Percentiles rank a stretch among this genome's conserved stretches.
phyloP scores from a whole-genome alignment of 1,140 invertebrate genomes.

The Agrypnia vestita region DNA sequence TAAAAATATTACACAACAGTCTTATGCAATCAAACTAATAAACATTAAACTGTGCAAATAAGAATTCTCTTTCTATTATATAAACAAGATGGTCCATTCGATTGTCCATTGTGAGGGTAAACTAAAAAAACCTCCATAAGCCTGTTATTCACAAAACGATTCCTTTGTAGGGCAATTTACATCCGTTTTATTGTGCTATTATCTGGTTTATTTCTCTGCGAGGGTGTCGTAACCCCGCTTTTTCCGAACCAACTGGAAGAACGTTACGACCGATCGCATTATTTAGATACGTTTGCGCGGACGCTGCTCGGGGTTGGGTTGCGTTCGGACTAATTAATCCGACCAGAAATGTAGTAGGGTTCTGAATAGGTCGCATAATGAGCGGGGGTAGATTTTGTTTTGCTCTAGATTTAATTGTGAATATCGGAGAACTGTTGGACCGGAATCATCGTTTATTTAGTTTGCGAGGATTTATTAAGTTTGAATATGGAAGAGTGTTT shows the following conservation, averaged over 20 bases:
- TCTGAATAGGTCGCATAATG: not conserved
- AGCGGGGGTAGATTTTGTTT: not conserved
- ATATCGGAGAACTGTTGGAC: not conserved
- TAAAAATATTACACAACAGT: no score
- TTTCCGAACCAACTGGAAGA: not conserved
- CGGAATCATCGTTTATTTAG: not conserved
- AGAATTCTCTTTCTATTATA: not conserved
- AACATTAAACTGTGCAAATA: no score
- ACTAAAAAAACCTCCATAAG: conserved; percentile 30
- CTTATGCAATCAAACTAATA: no score
- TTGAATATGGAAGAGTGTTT: not conserved
- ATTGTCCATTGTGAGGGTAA: conserved; percentile 20
- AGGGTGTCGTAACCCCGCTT: conserved; percentile 38
- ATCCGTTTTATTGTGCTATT: conserved; percentile 52
- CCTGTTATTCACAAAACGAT: conserved; percentile 42
- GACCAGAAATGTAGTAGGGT: not conserved
- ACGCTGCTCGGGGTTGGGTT: not conserved
- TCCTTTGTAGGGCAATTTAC: conserved; percentile 52
- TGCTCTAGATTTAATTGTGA: conserved; percentile 1
- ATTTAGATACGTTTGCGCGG: not conserved
- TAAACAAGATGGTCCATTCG: conserved; percentile 14
- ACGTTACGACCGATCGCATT: not conserved
- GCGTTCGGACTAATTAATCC: not conserved
- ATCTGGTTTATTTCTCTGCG: conserved; percentile 46
- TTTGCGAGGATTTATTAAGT: conserved; percentile 9